These are phyloP conservation scores for Cariama cristata DNA, from an alignment of 2,113 vertebrate genomes.

Conservation along the genomic window DNA sequence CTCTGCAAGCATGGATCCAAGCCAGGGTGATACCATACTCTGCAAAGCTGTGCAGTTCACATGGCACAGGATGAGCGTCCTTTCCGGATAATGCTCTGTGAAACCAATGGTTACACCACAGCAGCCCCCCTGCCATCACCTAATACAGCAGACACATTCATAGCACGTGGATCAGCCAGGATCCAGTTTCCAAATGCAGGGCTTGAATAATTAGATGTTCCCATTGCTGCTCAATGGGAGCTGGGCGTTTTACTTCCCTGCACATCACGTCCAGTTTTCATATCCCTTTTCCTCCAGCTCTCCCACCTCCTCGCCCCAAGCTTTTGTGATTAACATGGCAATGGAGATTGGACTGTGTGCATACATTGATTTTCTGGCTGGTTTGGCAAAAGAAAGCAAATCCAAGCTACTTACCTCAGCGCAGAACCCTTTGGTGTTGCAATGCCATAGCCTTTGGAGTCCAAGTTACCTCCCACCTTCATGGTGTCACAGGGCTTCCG, in stretches of 20 bases:
- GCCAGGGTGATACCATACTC: constrained; percentile 32
- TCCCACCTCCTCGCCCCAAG: neutral
- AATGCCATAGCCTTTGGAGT: constrained; percentile 99
- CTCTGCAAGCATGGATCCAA: constrained; percentile 66
- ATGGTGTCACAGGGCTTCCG: constrained; percentile 97
- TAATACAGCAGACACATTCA: constrained; percentile 47
- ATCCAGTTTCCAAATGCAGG: constrained; percentile 68
- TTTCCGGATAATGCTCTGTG: constrained; percentile 38
- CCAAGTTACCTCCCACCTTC: constrained; percentile 99
- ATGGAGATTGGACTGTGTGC: constrained; percentile 56
- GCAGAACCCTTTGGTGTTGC: constrained; percentile 97
- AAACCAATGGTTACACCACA: constrained; percentile 63
- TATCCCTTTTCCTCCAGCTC: neutral
- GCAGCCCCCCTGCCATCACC: constrained; percentile 48
- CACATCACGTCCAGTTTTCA: neutral
- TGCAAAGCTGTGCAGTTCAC: constrained; percentile 57
- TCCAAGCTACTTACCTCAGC: constrained; percentile 88
- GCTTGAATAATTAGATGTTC: constrained; percentile 28
- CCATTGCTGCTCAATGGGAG: constrained; percentile 1
- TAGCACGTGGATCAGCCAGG: constrained; percentile 45
- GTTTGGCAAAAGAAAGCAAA: constrained; percentile 46
- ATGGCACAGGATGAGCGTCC: constrained; percentile 15
- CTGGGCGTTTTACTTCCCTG: neutral
- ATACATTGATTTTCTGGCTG: constrained; percentile 35
- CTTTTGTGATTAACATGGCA: constrained; percentile 4